A percentile compares a stretch with the other conserved stretches of the same genome.
Evolutionary conservation across 2,797 vertebrate genomes (phyloP).

Genomic region (Novumbra hubbsi): DNA sequence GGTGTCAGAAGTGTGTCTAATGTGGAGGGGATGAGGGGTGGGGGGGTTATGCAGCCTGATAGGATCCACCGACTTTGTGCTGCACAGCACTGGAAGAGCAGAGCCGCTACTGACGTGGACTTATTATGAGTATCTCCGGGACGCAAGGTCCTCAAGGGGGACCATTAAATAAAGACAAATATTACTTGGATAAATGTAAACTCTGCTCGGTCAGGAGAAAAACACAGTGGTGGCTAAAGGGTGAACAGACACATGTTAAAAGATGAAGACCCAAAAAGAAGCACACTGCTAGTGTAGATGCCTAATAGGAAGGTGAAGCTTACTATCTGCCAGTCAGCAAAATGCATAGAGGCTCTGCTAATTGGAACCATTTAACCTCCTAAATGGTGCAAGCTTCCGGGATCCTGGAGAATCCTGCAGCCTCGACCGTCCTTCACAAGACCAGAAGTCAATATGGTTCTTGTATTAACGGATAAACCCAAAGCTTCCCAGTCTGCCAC

Average conservation of each 20-base stretch:
- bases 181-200: slow-evolving; percentile 37
- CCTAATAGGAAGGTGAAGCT: slow-evolving; percentile 21
- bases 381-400: slow-evolving; percentile 32
- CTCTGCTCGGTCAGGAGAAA: slow-evolving; percentile 44
- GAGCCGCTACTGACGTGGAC: slow-evolving; percentile 16
- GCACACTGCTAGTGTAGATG: slow-evolving; percentile 17
- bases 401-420: slow-evolving; percentile 29
- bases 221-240: slow-evolving; percentile 37
- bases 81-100: slow-evolving; percentile 15
- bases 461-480: slow-evolving; percentile 34
- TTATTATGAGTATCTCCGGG: slow-evolving; percentile 20
- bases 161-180: slow-evolving; percentile 47
- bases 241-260: slow-evolving; percentile 41
- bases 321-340: slow-evolving; percentile 31
- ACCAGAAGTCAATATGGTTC: slow-evolving; percentile 39
- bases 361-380: slow-evolving; percentile 53
- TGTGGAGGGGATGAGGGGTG: slow-evolving; percentile 13
- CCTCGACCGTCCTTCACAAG: slow-evolving; percentile 24
- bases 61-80: not conserved
- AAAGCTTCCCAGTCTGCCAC: slow-evolving; percentile 8
- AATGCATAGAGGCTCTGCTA: slow-evolving; percentile 25
- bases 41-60: slow-evolving; percentile 10
- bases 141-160: slow-evolving; percentile 39
- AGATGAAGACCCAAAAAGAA: slow-evolving; percentile 40
- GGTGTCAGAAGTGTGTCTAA: slow-evolving; percentile 31